Evolutionary conservation across 2,113 vertebrate species (phyloP).

Genomic region (Microtus montanus): DNA sequence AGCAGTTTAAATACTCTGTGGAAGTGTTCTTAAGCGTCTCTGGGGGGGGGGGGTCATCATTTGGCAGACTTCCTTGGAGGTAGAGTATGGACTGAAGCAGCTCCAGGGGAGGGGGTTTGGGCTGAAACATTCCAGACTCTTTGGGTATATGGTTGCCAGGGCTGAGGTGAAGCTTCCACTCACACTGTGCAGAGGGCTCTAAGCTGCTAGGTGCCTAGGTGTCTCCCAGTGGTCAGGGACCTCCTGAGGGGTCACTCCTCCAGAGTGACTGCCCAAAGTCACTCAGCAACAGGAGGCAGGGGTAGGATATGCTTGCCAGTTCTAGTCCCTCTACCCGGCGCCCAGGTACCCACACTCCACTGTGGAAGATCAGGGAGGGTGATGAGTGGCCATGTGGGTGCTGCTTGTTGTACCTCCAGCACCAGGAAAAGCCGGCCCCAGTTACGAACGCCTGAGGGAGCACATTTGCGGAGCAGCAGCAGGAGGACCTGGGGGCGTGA

Average conservation of each 20-base stretch:
- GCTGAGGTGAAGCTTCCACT: too few species aligned
- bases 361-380: background rate
- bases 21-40: too few species aligned
- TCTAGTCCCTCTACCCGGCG: background rate
- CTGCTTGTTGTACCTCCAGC: rapidly evolving
- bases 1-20: too few species aligned
- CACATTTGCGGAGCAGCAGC: background rate
- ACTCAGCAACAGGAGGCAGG: background rate
- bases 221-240: background rate
- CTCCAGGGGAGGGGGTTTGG: too few species aligned
- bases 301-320: background rate
- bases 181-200: background rate
- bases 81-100: too few species aligned
- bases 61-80: too few species aligned
- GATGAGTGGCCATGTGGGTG: rapidly evolving
- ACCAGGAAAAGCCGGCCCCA: background rate
- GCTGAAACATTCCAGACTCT: too few species aligned
- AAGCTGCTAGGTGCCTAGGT: background rate
- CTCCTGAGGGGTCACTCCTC: background rate
- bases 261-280: background rate
- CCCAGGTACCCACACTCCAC: background rate
- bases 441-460: rapidly evolving
- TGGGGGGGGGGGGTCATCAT: too few species aligned
- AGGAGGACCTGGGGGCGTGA: background rate
- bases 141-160: too few species aligned